These are phyloP conservation scores for Nudaria mundana DNA, from an alignment of 2,888 invertebrate genomes.

Conservation along the genomic window DNA sequence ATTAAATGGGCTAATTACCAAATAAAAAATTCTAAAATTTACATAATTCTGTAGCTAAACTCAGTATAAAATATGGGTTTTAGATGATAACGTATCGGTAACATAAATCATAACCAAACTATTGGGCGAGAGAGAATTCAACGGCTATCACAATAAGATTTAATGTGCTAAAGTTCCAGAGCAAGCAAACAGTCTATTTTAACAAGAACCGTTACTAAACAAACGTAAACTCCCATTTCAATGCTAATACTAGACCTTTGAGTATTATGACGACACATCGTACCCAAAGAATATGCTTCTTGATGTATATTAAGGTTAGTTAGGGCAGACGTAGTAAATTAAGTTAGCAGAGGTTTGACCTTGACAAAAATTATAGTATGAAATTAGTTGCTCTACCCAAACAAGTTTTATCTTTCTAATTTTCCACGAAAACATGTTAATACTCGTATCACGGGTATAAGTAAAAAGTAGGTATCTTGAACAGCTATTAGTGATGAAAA, in stretches of 20 bases:
- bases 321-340: slow-evolving; percentile 7
- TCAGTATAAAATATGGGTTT: neutral
- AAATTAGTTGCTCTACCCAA: too few species aligned
- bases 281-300: slow-evolving; percentile 6
- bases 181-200: slow-evolving; percentile 6
- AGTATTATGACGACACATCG: slow-evolving; percentile 7
- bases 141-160: slow-evolving; percentile 7
- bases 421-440: too few species aligned
- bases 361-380: too few species aligned
- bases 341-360: slow-evolving; percentile 1
- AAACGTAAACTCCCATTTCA: slow-evolving; percentile 11
- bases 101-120: neutral
- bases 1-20: too few species aligned
- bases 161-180: slow-evolving; percentile 5
- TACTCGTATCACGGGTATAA: too few species aligned
- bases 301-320: slow-evolving; percentile 1
- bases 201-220: slow-evolving; percentile 9
- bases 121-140: neutral
- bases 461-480: too few species aligned
- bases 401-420: too few species aligned
- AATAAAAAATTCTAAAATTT: neutral
- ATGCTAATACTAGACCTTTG: slow-evolving; percentile 8
- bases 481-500: too few species aligned
- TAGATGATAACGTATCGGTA: neutral
- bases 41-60: neutral